Evolutionary conservation across 53 echinoderm and acorn worm species (phyloP).

Genomic region (Crossaster papposus): DNA sequence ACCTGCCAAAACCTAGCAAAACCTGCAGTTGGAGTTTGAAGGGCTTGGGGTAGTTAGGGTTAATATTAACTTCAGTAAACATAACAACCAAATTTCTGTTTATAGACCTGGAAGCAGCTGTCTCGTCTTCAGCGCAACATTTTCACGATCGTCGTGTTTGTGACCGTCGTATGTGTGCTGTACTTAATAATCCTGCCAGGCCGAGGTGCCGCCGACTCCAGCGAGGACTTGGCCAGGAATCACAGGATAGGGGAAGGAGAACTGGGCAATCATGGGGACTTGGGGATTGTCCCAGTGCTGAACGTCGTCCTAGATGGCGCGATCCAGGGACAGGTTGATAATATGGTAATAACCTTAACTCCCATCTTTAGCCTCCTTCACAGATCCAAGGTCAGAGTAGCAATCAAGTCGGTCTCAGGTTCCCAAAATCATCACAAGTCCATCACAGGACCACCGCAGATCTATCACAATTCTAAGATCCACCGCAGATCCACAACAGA

Average conservation of each 20-base stretch:
- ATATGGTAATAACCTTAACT: neutral
- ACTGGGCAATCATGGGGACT: neutral
- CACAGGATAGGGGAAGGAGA: conserved; percentile 47
- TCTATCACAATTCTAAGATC: no score
- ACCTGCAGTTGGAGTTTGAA: no score
- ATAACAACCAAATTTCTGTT: neutral
- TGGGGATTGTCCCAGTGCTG: neutral
- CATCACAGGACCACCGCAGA: no score
- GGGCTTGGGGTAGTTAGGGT: no score
- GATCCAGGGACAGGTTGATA: neutral
- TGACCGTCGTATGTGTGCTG: conserved; percentile 32
- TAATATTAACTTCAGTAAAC: no score
- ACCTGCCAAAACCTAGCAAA: no score
- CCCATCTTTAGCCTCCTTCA: neutral
- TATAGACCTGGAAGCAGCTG: conserved; percentile 81
- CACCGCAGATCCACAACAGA: no score
- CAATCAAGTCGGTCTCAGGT: no score
- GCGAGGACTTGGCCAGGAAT: conserved; percentile 4
- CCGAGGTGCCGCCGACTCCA: neutral
- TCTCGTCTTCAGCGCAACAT: conserved; percentile 83
- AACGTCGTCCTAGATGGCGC: neutral
- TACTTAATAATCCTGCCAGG: conserved; percentile 41
- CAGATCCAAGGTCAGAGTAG: neutral
- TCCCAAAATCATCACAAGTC: no score
- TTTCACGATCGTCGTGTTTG: conserved; percentile 48